Evolutionary conservation across 2,113 vertebrate species (phyloP).

Genomic region (Ahaetulla prasina): DNA sequence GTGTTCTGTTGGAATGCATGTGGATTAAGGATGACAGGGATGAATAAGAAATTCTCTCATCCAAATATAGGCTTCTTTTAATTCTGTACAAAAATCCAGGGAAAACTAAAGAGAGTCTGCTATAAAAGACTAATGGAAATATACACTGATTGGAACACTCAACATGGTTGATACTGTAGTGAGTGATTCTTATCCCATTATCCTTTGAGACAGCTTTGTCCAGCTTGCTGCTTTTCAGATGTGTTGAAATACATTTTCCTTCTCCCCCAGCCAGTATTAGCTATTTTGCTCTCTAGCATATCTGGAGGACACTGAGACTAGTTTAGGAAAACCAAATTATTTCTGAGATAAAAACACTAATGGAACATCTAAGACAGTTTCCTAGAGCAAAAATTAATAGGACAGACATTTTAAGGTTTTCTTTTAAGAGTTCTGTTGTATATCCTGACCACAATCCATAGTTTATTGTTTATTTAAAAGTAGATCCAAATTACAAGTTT

Average conservation of each 20-base stretch:
- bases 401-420: not conserved
- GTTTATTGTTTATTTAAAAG: slow-evolving; percentile 3
- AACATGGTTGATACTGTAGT: not conserved
- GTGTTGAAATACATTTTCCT: not conserved
- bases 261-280: not conserved
- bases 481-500: slow-evolving; percentile 39
- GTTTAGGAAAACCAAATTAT: not conserved
- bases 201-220: not conserved
- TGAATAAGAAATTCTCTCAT: not conserved
- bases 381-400: not conserved
- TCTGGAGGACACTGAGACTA: not conserved
- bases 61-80: not conserved
- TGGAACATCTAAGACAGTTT: not conserved
- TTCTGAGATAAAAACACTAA: not conserved
- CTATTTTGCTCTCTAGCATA: not conserved
- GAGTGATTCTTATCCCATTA: not conserved
- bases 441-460: slow-evolving; percentile 9
- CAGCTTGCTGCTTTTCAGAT: not conserved
- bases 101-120: not conserved
- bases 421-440: not conserved
- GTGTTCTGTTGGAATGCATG: not conserved
- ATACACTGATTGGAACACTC: not conserved
- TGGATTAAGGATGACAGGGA: not conserved
- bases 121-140: not conserved
- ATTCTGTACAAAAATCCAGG: not conserved